Percentiles rank a stretch among this genome's conserved stretches.
Conservation (phyloP, 1,140 invertebrate genomes). For the Polyergus mexicanus region DNA sequence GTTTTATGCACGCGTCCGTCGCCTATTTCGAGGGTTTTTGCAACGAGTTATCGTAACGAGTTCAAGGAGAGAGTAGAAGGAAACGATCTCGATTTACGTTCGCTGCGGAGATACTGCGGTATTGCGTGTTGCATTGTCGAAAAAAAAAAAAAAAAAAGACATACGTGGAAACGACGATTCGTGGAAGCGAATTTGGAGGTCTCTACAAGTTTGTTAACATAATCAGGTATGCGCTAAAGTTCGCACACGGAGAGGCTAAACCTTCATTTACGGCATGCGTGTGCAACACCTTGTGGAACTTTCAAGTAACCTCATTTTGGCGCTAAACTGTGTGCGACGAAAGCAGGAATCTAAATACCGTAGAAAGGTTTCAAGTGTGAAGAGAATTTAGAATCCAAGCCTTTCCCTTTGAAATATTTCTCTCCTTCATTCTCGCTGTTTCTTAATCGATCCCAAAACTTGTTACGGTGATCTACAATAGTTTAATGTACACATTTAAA, state of each 20-base stretch:
- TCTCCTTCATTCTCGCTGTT: no score
- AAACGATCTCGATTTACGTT: conserved; percentile 46
- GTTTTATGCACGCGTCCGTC: conserved; percentile 22
- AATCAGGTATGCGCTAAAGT: neutral
- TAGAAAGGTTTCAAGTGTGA: neutral
- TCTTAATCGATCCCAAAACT: neutral
- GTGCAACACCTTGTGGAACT: neutral
- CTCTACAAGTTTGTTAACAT: conserved; percentile 1
- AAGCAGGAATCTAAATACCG: neutral
- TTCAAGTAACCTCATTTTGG: neutral
- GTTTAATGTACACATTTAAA: neutral
- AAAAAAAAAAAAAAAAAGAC: no score
- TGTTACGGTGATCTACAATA: neutral
- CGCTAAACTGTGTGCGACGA: neutral
- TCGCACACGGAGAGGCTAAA: neutral
- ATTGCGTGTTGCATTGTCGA: conserved; percentile 50
- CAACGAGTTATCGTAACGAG: conserved; percentile 42
- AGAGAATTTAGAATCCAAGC: neutral
- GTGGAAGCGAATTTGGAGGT: neutral
- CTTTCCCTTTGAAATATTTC: neutral
- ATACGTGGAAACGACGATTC: neutral
- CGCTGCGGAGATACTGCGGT: conserved; percentile 43
- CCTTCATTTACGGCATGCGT: neutral
- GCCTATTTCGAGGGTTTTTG: conserved; percentile 10
- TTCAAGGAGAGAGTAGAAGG: conserved; percentile 62